Conservation (phyloP, 1,140 invertebrate genomes). For the Heterodera carotae region DNA sequence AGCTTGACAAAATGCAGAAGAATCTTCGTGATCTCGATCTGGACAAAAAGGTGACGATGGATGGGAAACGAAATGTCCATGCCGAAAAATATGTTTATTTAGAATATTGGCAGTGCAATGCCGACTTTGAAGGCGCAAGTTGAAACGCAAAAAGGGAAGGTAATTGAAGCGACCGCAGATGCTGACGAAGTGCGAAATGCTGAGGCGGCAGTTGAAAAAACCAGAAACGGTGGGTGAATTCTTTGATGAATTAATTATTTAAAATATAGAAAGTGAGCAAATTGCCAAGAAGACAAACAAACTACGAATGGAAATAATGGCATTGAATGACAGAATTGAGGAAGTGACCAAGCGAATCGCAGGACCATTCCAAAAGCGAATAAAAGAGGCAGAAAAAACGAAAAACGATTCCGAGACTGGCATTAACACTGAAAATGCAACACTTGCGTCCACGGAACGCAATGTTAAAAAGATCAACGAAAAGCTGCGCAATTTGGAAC, state of each 20-base stretch:
- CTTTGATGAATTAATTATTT: neutral
- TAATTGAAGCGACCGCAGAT: slow-evolving; percentile 25
- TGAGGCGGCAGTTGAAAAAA: slow-evolving; percentile 7
- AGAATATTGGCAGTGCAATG: neutral
- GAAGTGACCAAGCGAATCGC: slow-evolving; percentile 75
- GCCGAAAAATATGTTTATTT: neutral
- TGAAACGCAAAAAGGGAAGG: slow-evolving; percentile 26
- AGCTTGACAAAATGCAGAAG: slow-evolving; percentile 13
- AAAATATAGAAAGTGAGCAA: slow-evolving; percentile 70
- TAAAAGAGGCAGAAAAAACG: slow-evolving; percentile 73
- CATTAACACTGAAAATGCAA: slow-evolving; percentile 78
- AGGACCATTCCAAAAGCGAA: slow-evolving; percentile 75
- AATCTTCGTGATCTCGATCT: slow-evolving; percentile 2
- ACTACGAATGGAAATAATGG: slow-evolving; percentile 71
- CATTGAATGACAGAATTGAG: slow-evolving; percentile 77
- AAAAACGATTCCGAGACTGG: slow-evolving; percentile 75
- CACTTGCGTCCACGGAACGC: slow-evolving; percentile 77
- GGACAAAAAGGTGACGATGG: slow-evolving; percentile 20
- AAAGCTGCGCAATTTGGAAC: slow-evolving; percentile 63
- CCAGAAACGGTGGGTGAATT: slow-evolving; percentile 24
- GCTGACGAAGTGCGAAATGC: slow-evolving; percentile 17
- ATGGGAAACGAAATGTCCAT: neutral
- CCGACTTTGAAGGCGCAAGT: slow-evolving; percentile 9
- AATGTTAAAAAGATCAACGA: slow-evolving; percentile 68
- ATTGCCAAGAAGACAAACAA: slow-evolving; percentile 72